Evolutionary conservation across 2,888 invertebrate species (phyloP).

Genomic region (Zaprionus lineosus): DNA sequence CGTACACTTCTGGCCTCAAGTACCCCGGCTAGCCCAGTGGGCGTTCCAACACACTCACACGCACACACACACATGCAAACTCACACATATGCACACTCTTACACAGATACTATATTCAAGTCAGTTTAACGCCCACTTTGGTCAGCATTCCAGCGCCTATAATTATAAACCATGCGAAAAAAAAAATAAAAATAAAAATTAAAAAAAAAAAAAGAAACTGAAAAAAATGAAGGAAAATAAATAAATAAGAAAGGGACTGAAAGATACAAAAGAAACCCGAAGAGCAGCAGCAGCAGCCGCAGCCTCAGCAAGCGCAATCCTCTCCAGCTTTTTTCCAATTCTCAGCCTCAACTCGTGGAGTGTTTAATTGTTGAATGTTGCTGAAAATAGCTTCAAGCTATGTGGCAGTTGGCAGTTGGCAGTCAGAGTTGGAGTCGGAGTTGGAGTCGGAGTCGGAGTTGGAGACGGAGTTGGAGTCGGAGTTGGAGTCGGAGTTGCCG

Average conservation of each 20-base stretch:
- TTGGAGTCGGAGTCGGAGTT: no score
- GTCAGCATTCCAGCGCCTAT: constrained; percentile 67
- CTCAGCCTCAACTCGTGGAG: constrained; percentile 55
- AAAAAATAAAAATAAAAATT: constrained; percentile 13
- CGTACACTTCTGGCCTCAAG: constrained; percentile 25
- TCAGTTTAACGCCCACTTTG: constrained; percentile 55
- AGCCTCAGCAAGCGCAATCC: constrained; percentile 20
- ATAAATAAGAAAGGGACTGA: no score
- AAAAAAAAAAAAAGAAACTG: background rate
- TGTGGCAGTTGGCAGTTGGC: no score
- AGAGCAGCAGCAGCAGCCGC: background rate
- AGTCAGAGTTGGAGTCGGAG: no score
- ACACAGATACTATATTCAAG: constrained; percentile 24
- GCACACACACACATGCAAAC: constrained; percentile 10
- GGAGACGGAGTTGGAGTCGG: no score
- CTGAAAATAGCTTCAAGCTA: constrained; percentile 75
- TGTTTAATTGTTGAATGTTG: constrained; percentile 73
- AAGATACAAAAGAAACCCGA: constrained; percentile 3
- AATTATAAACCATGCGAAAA: constrained; percentile 73
- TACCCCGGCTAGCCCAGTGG: constrained; percentile 31
- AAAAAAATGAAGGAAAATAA: constrained; percentile 69
- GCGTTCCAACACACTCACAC: constrained; percentile 21
- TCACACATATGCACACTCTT: background rate
- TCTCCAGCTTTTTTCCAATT: constrained; percentile 24
- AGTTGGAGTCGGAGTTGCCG: no score